phyloP scores from a whole-genome alignment of 2,797 vertebrate species.

The Peromyscus attwateri region DNA sequence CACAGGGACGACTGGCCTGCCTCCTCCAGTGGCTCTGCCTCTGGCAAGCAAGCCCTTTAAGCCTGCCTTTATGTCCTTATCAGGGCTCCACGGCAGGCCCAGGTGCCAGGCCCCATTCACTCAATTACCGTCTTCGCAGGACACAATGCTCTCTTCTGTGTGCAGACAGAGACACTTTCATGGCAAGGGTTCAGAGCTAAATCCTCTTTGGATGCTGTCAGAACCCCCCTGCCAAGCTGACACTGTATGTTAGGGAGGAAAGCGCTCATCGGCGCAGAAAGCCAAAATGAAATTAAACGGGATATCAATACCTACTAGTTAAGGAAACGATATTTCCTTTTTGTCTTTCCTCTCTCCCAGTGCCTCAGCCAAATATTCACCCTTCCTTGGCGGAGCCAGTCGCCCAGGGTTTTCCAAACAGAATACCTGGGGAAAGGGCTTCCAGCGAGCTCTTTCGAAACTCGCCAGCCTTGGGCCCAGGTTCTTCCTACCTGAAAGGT shows the following conservation, averaged over 20 bases:
- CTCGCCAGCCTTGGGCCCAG: not conserved
- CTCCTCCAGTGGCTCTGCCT: conserved; percentile 67
- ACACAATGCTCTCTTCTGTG: conserved; percentile 81
- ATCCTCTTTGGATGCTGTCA: conserved; percentile 83
- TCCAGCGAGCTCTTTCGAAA: not conserved
- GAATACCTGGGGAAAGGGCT: not conserved
- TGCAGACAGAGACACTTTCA: conserved; percentile 80
- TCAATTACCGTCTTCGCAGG: conserved; percentile 77
- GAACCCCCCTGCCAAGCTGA: conserved; percentile 87
- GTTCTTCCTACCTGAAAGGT: not conserved
- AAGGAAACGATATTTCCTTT: conserved; percentile 87
- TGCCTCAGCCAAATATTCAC: conserved; percentile 81
- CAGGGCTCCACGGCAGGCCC: conserved; percentile 71
- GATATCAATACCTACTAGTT: conserved; percentile 88
- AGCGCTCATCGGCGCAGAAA: conserved; percentile 82
- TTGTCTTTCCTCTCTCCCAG: conserved; percentile 80
- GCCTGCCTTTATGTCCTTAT: conserved; percentile 80
- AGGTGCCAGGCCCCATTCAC: conserved; percentile 77
- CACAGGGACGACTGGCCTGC: not conserved
- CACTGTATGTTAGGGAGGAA: conserved; percentile 81
- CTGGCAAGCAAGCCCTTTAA: conserved; percentile 80
- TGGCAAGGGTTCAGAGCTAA: conserved; percentile 83
- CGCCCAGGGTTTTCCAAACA: conserved; percentile 53
- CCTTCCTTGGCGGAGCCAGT: conserved; percentile 70
- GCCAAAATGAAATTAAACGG: conserved; percentile 88